Evolutionary conservation across 1,140 invertebrate species (phyloP).

Genomic region (Sitobion miscanthi): DNA sequence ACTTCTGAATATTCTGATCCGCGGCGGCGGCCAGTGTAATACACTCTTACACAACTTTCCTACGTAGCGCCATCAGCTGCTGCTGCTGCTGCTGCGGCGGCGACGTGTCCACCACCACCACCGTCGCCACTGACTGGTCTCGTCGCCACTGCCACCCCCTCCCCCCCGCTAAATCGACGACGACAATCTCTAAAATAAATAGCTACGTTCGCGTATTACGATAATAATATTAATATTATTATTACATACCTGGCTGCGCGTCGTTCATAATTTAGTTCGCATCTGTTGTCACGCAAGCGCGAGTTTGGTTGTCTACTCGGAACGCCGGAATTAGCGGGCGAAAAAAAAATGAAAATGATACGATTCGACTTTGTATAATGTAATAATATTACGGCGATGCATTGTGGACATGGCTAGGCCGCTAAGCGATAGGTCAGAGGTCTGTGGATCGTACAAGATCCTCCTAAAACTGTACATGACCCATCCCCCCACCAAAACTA

Average conservation of each 20-base stretch:
- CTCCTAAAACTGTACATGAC: no score
- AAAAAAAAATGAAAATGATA: background rate
- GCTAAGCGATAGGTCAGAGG: background rate
- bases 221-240: background rate
- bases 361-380: background rate
- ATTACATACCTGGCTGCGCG: background rate
- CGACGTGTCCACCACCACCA: background rate
- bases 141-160: no score
- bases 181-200: constrained; percentile 11
- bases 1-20: constrained; percentile 45
- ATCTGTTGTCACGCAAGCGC: background rate
- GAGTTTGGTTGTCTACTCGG: background rate
- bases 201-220: background rate
- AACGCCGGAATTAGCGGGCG: background rate
- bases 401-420: background rate
- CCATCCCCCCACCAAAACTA: no score
- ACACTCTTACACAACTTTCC: constrained; percentile 50
- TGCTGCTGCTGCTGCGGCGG: background rate
- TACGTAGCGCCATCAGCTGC: constrained; percentile 42
- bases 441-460: no score
- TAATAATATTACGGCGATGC: background rate
- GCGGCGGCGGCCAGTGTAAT: background rate
- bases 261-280: background rate
- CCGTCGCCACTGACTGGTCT: background rate
- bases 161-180: no score